phyloP scores from a whole-genome alignment of 2,113 vertebrate species.

The Micronisus gabar region DNA sequence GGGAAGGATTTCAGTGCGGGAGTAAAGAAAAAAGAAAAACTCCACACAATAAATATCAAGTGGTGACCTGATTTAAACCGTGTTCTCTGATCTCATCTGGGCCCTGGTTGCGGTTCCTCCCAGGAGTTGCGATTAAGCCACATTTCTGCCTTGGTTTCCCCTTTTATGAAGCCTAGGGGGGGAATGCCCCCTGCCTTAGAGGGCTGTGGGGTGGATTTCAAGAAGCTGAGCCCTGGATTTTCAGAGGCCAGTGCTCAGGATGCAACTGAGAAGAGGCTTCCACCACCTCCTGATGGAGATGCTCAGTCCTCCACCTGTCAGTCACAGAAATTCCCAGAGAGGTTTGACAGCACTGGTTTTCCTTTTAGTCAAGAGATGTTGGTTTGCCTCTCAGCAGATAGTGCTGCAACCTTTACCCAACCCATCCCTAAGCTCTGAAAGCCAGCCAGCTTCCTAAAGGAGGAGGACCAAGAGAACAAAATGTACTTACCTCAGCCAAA shows the following conservation, averaged over 20 bases:
- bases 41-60: constrained; percentile 42
- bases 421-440: neutral
- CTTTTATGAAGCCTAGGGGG: neutral
- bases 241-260: neutral
- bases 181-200: neutral
- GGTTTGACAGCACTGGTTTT: neutral
- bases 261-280: neutral
- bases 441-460: neutral
- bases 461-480: neutral
- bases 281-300: neutral
- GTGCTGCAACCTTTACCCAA: neutral
- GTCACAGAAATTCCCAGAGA: neutral
- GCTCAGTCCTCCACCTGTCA: neutral
- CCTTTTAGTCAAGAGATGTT: neutral
- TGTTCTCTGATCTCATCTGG: constrained; percentile 9
- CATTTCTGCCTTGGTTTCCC: neutral
- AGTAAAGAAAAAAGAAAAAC: constrained; percentile 49
- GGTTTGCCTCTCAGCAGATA: neutral
- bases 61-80: constrained; percentile 52
- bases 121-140: neutral
- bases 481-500: neutral
- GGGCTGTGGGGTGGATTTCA: neutral
- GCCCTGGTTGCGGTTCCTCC: neutral
- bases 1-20: constrained; percentile 46
- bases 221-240: neutral